phyloP scores from a whole-genome alignment of 1,140 invertebrate species.

The Aphelenchoides fujianensis region DNA sequence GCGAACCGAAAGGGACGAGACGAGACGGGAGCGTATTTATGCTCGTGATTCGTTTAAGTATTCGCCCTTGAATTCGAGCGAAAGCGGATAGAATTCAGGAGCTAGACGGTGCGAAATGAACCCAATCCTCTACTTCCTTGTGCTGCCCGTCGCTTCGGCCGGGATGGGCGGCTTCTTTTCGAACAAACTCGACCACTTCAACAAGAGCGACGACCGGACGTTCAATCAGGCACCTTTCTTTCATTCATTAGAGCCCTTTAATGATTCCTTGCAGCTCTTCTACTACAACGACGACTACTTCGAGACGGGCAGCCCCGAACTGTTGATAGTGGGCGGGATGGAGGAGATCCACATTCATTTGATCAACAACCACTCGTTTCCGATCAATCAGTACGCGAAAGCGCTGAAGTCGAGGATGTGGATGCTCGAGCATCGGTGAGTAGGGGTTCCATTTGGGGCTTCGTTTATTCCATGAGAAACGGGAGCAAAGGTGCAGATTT shows the following conservation, averaged over 20 bases:
- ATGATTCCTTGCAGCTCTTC: background rate
- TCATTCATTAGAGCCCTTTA: background rate
- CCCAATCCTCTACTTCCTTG: too few relatives aligned
- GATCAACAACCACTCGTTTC: background rate
- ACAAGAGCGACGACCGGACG: background rate
- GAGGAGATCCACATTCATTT: background rate
- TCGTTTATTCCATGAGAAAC: too few relatives aligned
- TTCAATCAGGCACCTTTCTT: constrained; percentile 16
- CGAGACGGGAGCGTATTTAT: too few relatives aligned
- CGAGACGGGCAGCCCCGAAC: background rate
- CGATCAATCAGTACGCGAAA: constrained; percentile 2
- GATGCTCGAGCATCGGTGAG: background rate
- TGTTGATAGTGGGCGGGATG: background rate
- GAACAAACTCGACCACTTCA: constrained; percentile 15
- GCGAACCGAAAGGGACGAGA: too few relatives aligned
- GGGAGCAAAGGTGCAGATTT: too few relatives aligned
- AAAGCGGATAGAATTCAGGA: too few relatives aligned
- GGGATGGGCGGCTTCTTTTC: constrained; percentile 1
- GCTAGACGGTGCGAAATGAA: too few relatives aligned
- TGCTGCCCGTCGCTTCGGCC: too few relatives aligned
- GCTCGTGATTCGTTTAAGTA: too few relatives aligned
- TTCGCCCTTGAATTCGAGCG: too few relatives aligned
- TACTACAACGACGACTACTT: constrained; percentile 6
- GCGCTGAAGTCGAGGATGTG: background rate
- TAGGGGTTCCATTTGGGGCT: too few relatives aligned